Evolutionary conservation across 2,113 vertebrate genomes (phyloP).

Genomic region (Fregata magnificens): DNA sequence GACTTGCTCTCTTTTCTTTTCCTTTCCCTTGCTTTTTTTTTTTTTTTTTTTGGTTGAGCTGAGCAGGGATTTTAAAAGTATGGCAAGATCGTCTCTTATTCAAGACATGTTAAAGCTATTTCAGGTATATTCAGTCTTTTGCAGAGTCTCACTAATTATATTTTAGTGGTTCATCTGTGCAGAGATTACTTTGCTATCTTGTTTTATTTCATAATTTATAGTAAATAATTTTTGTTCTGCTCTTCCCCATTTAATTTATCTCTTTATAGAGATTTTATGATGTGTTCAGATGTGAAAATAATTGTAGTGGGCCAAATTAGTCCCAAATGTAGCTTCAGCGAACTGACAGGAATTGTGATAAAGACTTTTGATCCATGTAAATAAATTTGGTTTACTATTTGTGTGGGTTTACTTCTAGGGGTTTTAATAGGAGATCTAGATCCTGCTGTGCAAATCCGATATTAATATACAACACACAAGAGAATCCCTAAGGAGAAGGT

Average conservation of each 20-base stretch:
- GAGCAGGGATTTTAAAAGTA: neutral
- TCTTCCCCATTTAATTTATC: slow-evolving; percentile 25
- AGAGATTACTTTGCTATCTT: slow-evolving; percentile 7
- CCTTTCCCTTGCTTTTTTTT: neutral
- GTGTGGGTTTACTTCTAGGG: neutral
- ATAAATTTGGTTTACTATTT: neutral
- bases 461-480: neutral
- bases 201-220: slow-evolving; percentile 46
- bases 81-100: slow-evolving; percentile 34
- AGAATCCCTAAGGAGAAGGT: neutral
- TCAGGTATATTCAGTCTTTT: slow-evolving; percentile 35
- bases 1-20: neutral
- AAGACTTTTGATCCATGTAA: neutral
- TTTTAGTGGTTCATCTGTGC: slow-evolving; percentile 32
- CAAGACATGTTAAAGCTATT: slow-evolving; percentile 39
- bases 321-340: neutral
- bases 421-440: neutral
- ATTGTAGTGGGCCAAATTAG: slow-evolving; percentile 3
- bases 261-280: slow-evolving; percentile 9
- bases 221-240: slow-evolving; percentile 44
- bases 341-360: neutral
- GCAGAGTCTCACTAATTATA: slow-evolving; percentile 33
- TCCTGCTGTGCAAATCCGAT: neutral
- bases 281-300: slow-evolving; percentile 36
- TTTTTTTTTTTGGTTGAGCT: neutral